Percentiles rank a stretch among this genome's conserved stretches.
These are phyloP conservation scores for Spinus pinus DNA, from an alignment of 2,797 vertebrate genomes.

Conservation along the genomic window DNA sequence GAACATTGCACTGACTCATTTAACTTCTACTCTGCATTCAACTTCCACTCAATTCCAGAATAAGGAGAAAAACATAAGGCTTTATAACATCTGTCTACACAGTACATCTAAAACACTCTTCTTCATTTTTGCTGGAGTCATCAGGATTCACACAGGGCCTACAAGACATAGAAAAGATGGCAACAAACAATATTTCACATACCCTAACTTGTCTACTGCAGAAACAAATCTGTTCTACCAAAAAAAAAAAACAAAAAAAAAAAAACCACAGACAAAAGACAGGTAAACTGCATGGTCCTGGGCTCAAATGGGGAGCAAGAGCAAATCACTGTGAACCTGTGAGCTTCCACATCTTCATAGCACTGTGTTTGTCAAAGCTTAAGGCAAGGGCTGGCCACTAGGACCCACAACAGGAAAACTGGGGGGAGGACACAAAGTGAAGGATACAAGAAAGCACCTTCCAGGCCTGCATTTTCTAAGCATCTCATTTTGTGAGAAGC, in stretches of 20 bases:
- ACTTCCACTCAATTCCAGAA: neutral
- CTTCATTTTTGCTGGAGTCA: neutral
- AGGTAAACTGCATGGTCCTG: neutral
- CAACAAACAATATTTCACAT: neutral
- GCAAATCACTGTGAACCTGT: neutral
- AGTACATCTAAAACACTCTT: neutral
- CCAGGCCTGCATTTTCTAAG: neutral
- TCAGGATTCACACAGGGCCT: neutral
- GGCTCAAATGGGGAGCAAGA: neutral
- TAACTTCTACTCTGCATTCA: neutral
- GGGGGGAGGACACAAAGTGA: neutral
- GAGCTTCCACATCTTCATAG: neutral
- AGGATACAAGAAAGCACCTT: neutral
- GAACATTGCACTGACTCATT: neutral
- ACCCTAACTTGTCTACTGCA: neutral
- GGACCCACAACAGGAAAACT: neutral
- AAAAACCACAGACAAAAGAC: neutral
- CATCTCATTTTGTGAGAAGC: neutral
- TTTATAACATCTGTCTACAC: neutral
- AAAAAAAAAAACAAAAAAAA: neutral
- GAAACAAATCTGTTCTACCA: neutral
- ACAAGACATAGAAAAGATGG: neutral
- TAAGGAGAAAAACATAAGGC: neutral
- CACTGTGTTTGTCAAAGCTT: neutral
- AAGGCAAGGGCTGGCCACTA: neutral